A percentile compares a stretch with the other conserved stretches of the same genome.
These are phyloP conservation scores for Stenodera caucasica DNA, from an alignment of 2,888 invertebrate genomes.

Conservation along the genomic window DNA sequence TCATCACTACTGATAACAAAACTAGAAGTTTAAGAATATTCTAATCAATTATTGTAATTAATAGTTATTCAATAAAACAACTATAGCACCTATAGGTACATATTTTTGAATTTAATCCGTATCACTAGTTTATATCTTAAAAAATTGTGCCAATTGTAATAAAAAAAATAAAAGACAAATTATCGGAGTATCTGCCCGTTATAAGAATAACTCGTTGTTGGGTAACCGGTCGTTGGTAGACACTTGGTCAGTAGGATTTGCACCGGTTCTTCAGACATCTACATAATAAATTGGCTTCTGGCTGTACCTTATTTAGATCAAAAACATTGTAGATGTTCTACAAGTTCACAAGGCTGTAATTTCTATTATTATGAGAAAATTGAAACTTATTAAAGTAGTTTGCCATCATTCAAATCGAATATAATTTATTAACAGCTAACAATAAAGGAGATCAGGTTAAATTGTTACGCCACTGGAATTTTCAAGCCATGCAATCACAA, in stretches of 20 bases:
- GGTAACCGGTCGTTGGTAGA: conserved; percentile 32
- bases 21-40: conserved; percentile 58
- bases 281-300: background rate
- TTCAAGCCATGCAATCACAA: too few relatives aligned
- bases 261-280: conserved; percentile 28
- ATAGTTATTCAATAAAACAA: background rate
- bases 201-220: conserved; percentile 31
- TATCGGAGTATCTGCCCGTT: conserved; percentile 28
- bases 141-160: background rate
- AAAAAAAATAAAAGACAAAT: conserved; percentile 21
- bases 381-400: too few relatives aligned
- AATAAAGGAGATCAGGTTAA: background rate
- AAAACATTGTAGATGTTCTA: background rate
- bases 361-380: background rate
- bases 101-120: background rate
- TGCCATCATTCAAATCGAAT: too few relatives aligned
- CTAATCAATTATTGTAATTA: conserved; percentile 34
- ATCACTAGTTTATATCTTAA: background rate
- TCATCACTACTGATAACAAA: conserved; percentile 65
- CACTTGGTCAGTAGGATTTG: conserved; percentile 38
- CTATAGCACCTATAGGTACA: background rate
- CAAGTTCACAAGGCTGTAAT: background rate
- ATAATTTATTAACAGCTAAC: too few relatives aligned
- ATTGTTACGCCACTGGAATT: background rate
- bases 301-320: conserved; percentile 5